A percentile compares a stretch with the other conserved stretches of the same genome.
Evolutionary conservation across 2,797 vertebrate species (phyloP).

Genomic region (Anolis apletophallus): DNA sequence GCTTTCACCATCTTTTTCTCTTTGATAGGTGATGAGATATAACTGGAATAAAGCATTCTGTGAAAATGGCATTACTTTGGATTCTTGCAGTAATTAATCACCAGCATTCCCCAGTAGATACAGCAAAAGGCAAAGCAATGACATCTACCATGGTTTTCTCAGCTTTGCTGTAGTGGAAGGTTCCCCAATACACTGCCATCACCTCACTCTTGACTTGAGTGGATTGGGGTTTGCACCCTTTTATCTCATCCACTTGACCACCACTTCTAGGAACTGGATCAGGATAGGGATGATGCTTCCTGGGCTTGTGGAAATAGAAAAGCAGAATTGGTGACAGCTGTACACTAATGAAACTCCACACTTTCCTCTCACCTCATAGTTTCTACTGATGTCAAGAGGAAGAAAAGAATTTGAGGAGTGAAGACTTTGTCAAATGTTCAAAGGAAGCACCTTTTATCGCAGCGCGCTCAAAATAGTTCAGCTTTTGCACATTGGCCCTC

Average conservation of each 20-base stretch:
- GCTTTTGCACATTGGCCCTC: not conserved
- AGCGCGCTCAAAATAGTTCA: not conserved
- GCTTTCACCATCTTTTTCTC: not conserved
- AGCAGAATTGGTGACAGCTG: not conserved
- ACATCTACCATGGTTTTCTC: not conserved
- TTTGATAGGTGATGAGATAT: too few species aligned
- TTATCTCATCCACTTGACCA: slow-evolving; percentile 24
- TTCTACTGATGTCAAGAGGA: not conserved
- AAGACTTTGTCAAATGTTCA: not conserved
- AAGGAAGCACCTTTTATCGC: not conserved
- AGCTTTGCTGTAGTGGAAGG: not conserved
- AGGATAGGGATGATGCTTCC: not conserved
- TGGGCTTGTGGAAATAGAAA: not conserved
- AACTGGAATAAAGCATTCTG: not conserved
- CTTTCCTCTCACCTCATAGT: not conserved
- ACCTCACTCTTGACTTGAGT: slow-evolving; percentile 2
- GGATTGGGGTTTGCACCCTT: not conserved
- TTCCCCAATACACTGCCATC: not conserved
- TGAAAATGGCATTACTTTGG: not conserved
- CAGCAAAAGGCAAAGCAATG: not conserved
- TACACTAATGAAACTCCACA: not conserved
- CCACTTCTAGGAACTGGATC: slow-evolving; percentile 8
- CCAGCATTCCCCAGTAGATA: not conserved
- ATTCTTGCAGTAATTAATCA: not conserved
- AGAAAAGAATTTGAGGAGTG: not conserved